Evolutionary conservation across 2,797 vertebrate species (phyloP).

Genomic region (Streptopelia turtur): DNA sequence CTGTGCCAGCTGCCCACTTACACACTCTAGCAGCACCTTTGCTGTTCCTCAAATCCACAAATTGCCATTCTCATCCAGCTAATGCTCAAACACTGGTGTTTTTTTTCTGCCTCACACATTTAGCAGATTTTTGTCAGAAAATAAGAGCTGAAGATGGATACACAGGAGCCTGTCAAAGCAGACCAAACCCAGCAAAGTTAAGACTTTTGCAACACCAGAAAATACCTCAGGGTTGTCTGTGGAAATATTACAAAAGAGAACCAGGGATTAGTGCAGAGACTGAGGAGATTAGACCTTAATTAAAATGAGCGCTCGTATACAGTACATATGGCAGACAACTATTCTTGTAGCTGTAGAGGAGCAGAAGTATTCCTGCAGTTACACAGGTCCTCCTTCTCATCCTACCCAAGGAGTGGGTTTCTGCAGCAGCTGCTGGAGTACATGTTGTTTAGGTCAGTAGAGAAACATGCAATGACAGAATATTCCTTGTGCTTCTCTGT

Average conservation of each 20-base stretch:
- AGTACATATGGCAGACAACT: neutral
- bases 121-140: neutral
- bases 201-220: neutral
- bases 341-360: neutral
- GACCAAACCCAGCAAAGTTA: neutral
- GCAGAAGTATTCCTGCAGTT: neutral
- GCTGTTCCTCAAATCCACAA: constrained; percentile 30
- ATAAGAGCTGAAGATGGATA: neutral
- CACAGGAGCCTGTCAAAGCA: neutral
- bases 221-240: neutral
- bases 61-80: constrained; percentile 38
- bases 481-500: neutral
- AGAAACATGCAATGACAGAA: neutral
- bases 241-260: neutral
- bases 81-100: neutral
- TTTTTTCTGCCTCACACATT: neutral
- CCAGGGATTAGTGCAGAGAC: constrained; percentile 17
- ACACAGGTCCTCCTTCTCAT: neutral
- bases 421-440: neutral
- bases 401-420: neutral
- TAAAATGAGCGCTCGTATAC: constrained; percentile 2
- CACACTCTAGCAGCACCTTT: constrained; percentile 61
- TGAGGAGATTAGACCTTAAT: constrained; percentile 33
- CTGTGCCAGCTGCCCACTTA: constrained; percentile 64
- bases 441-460: neutral